Percentiles rank a stretch among this genome's conserved stretches.
Evolutionary conservation across 2,113 vertebrate species (phyloP).

Genomic region (Coreoperca whiteheadi): DNA sequence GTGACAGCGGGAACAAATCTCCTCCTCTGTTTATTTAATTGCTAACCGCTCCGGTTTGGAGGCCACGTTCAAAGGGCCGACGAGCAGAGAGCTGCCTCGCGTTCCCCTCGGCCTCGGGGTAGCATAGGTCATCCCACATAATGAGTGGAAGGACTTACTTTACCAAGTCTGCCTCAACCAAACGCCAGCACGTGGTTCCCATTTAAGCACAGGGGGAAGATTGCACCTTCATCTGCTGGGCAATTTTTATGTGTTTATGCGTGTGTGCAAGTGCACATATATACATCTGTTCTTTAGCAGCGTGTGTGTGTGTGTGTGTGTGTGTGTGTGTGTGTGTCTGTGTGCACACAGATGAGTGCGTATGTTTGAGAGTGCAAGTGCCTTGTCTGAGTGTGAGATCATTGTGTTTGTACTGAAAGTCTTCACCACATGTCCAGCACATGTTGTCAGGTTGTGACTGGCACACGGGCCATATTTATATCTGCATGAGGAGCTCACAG

Average conservation of each 20-base stretch:
- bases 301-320: conserved; percentile 8
- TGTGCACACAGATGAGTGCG: conserved; percentile 1
- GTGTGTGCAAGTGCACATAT: conserved; percentile 46
- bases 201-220: conserved; percentile 65
- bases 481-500: conserved; percentile 55
- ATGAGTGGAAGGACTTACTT: conserved; percentile 81
- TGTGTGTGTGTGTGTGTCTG: conserved; percentile 20
- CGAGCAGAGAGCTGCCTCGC: conserved; percentile 45
- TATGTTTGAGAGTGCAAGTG: conserved; percentile 44
- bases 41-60: conserved; percentile 73
- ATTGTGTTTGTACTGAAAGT: conserved; percentile 57
- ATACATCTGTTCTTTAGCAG: conserved; percentile 64
- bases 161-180: conserved; percentile 51
- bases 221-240: conserved; percentile 73
- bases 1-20: conserved; percentile 77
- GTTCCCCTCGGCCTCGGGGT: conserved; percentile 54
- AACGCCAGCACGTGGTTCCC: conserved; percentile 74
- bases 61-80: conserved; percentile 65
- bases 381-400: conserved; percentile 62
- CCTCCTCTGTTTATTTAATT: conserved; percentile 78
- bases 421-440: conserved; percentile 69
- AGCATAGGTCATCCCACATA: conserved; percentile 75
- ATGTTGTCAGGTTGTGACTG: conserved; percentile 69
- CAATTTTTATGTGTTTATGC: conserved; percentile 65
- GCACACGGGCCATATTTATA: conserved; percentile 51